Conservation (phyloP, 2,113 vertebrate genomes). For the Chauna torquata region DNA sequence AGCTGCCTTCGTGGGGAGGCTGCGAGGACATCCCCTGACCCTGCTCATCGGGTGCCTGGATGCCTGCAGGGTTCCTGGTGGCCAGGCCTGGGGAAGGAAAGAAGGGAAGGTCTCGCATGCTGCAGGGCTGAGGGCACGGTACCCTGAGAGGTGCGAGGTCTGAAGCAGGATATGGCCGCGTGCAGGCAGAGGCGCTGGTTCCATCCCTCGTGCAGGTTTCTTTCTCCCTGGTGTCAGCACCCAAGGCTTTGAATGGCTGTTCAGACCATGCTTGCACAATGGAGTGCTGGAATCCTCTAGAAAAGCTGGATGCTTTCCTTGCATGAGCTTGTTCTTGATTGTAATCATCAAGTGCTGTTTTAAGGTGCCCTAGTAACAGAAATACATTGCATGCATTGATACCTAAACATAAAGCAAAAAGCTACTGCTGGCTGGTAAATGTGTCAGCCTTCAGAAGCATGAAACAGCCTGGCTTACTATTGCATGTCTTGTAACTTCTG, state of each 20-base stretch:
- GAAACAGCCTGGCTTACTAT: constrained; percentile 10
- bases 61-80: too few species aligned
- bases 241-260: background rate
- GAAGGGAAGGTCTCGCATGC: rapidly evolving
- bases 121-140: background rate
- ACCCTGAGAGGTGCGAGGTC: rapidly evolving
- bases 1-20: too few species aligned
- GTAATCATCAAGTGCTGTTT: background rate
- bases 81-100: background rate
- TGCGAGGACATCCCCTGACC: background rate
- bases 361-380: background rate
- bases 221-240: background rate
- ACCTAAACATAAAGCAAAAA: background rate
- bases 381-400: background rate
- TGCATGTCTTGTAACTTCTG: background rate
- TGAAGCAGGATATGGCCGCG: background rate
- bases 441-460: background rate
- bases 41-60: rapidly evolving
- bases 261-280: background rate
- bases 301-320: background rate
- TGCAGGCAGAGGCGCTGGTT: background rate
- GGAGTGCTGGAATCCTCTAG: background rate
- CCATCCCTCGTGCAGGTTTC: background rate
- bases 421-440: background rate
- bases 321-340: background rate